Evolutionary conservation across 2,113 vertebrate species (phyloP).

Genomic region (Aptenodytes patagonicus): DNA sequence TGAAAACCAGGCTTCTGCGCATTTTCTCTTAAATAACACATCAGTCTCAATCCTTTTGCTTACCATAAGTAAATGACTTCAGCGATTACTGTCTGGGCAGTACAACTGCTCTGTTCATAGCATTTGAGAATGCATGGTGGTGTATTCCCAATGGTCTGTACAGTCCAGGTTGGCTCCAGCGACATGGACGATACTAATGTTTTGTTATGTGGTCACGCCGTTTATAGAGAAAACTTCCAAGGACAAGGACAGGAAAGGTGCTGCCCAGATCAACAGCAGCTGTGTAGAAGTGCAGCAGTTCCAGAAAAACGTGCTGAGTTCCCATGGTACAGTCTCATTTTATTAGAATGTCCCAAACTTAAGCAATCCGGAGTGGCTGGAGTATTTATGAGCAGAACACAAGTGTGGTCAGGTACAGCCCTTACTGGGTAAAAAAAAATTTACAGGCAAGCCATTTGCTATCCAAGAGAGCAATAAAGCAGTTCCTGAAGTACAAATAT

Average conservation of each 20-base stretch:
- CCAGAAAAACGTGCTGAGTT: background rate
- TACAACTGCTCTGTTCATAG: background rate
- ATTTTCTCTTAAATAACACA: background rate
- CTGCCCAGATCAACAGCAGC: background rate
- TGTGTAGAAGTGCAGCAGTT: background rate
- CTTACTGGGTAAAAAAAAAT: background rate
- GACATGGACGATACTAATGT: fast-evolving
- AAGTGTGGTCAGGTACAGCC: background rate
- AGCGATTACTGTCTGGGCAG: background rate
- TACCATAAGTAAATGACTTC: fast-evolving
- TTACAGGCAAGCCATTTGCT: background rate
- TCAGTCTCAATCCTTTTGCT: too few species aligned
- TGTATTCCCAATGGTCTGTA: fast-evolving
- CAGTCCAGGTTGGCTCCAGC: background rate
- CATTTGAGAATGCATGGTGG: fast-evolving
- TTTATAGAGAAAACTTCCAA: background rate
- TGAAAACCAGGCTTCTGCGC: background rate
- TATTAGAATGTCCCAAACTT: background rate
- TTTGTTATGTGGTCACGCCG: fast-evolving
- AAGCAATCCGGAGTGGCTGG: background rate
- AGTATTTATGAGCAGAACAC: background rate
- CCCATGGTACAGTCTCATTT: fast-evolving
- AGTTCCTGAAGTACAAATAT: background rate
- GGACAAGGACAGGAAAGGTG: background rate
- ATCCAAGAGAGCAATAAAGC: background rate